phyloP scores from a whole-genome alignment of 2,797 vertebrate species.

The Lepilemur septentrionalis region DNA sequence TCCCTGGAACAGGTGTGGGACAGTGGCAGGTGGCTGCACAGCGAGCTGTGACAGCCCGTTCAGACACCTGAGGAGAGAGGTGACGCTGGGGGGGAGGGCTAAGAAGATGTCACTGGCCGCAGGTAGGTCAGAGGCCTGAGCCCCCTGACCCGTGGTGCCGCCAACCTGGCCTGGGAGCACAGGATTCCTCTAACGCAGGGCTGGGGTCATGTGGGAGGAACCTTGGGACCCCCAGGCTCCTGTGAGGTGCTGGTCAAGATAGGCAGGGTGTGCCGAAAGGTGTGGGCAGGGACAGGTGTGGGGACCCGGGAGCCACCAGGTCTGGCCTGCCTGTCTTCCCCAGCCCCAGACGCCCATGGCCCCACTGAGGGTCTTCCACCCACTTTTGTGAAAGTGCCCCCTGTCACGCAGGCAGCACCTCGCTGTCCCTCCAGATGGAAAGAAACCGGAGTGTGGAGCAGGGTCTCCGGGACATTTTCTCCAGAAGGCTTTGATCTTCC shows the following conservation, averaged over 20 bases:
- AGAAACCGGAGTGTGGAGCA: not conserved
- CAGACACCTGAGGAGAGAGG: not conserved
- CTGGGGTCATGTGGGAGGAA: not conserved
- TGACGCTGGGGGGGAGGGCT: fast-evolving
- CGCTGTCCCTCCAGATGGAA: not conserved
- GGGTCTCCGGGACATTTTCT: too few species aligned
- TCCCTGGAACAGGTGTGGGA: not conserved
- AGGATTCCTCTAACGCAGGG: fast-evolving
- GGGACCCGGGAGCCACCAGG: not conserved
- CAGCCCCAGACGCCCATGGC: not conserved
- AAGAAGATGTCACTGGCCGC: too few species aligned
- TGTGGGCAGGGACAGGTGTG: fast-evolving
- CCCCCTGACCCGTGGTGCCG: not conserved
- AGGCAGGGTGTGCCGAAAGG: not conserved
- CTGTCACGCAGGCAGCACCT: not conserved
- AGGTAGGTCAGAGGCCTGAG: not conserved
- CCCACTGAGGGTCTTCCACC: fast-evolving
- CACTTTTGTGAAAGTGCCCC: not conserved
- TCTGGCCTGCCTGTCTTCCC: too few species aligned
- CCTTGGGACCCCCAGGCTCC: not conserved
- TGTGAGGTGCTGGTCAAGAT: not conserved
- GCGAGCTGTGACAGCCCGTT: not conserved
- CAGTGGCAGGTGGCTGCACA: not conserved
- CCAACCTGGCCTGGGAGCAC: fast-evolving
- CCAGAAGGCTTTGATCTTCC: not conserved